Base-by-base conservation (phyloP, 2,113 vertebrate species). In the Hiodon tergisus region DNA sequence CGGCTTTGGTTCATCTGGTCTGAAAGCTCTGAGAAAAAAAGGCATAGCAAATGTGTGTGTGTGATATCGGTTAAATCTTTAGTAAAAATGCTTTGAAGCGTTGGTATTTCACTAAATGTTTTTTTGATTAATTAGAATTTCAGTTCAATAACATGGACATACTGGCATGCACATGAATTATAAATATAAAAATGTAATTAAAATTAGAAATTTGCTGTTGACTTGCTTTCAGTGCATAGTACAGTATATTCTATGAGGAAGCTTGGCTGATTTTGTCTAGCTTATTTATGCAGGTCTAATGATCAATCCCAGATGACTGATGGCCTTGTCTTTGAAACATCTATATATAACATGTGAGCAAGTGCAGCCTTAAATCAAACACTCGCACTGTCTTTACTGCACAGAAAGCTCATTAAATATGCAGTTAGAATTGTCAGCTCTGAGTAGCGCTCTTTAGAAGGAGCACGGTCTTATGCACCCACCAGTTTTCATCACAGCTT, bases 241-340 rank as follows among this genome's bases (percentile, higher is more conserved):
- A 3, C 52, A 54, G 53, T 54, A 10, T 16, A 48, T 31, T 54
- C 52, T 14, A 16, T 9, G 52, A 69, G 14, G 52, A 69, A 31
- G 67, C 52, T 10, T 50, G 68, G 53, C 31, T 69, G 55, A 17
- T 69, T 69, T 69, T 54, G 31, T 54, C 52, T 52, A 14, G 52
- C 1, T 69, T 69, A 8, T 17, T 52, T 52, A 9, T 55, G 8
- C 52, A 31, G 52, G 31, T 52, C 51, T 48, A 54, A 52, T 52
- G n/a, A 48, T 69, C 5, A 69, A 51, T 3, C 14, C 14, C 7
- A 16, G 16, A 4, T 16, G 68, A 69, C 11, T 53, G 68, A 69
- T 69, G 68, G 68, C 51, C 55, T 69, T 55, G 51, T 54, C 68
- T 69, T 69, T 69, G 52, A 69, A 69, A 52, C 8, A 6, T 54